Evolutionary conservation across 2,888 invertebrate species (phyloP).

Genomic region (Folsomia candida): DNA sequence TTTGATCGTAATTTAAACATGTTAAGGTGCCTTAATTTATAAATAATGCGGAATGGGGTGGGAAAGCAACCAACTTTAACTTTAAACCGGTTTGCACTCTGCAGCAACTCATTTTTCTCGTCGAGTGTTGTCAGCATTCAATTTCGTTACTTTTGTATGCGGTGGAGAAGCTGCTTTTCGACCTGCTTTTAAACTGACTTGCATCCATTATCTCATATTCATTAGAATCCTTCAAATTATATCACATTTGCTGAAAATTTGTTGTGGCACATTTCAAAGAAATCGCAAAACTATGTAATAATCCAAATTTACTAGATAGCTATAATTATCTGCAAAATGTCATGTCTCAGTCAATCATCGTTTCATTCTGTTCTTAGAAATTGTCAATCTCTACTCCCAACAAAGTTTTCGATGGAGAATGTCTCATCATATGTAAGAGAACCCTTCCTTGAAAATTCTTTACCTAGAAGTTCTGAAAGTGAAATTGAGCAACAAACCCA

Average conservation of each 20-base stretch:
- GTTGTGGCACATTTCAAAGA: too few relatives aligned
- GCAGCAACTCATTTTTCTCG: not conserved
- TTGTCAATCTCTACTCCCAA: too few relatives aligned
- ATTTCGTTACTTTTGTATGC: not conserved
- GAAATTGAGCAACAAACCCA: not conserved
- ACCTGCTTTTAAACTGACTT: not conserved
- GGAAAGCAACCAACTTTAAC: too few relatives aligned
- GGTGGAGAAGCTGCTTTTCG: not conserved
- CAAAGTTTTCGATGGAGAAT: not conserved
- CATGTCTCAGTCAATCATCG: not conserved
- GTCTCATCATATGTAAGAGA: not conserved
- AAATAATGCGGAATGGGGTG: slow-evolving; percentile 50
- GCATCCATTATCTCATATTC: not conserved
- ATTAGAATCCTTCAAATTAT: not conserved
- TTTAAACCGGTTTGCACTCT: slow-evolving; percentile 47
- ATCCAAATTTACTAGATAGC: too few relatives aligned
- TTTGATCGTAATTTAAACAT: slow-evolving; percentile 52
- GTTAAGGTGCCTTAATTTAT: slow-evolving; percentile 51
- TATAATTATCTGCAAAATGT: not conserved
- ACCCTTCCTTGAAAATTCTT: not conserved
- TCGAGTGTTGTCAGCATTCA: not conserved
- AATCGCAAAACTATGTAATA: too few relatives aligned
- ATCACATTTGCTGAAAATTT: not conserved
- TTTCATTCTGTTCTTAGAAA: not conserved
- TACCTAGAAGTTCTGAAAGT: not conserved